Percentiles rank a stretch among this genome's conserved stretches.
Conservation (phyloP, 2,797 vertebrate genomes). For the Falco novaeseelandiae region DNA sequence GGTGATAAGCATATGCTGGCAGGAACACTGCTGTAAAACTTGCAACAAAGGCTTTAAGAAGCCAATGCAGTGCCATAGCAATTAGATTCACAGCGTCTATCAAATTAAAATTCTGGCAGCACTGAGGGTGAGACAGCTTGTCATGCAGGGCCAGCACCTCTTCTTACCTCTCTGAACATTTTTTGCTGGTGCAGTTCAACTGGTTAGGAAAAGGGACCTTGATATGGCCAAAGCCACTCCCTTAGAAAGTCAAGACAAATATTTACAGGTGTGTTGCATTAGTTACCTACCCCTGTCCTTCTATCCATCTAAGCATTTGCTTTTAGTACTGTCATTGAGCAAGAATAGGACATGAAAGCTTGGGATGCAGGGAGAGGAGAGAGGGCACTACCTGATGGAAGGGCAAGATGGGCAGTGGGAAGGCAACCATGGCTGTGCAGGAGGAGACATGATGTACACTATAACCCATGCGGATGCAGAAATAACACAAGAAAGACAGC, state of each 20-base stretch:
- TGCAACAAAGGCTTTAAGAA: conserved; percentile 20
- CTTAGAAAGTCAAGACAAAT: neutral
- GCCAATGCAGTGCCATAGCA: neutral
- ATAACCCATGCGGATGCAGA: neutral
- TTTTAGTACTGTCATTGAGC: fast-evolving
- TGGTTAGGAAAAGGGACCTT: neutral
- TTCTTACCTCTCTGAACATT: neutral
- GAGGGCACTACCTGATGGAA: neutral
- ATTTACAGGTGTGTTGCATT: neutral
- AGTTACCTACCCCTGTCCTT: neutral
- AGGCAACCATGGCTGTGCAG: fast-evolving
- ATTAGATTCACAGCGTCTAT: neutral
- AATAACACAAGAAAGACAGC: neutral
- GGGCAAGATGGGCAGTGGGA: fast-evolving
- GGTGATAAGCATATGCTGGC: neutral
- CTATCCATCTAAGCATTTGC: neutral
- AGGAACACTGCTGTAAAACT: neutral
- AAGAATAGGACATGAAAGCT: fast-evolving
- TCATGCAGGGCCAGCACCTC: neutral
- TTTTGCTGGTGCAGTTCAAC: neutral
- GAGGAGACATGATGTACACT: fast-evolving
- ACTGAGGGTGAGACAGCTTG: neutral
- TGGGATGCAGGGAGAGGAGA: neutral
- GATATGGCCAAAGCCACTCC: neutral
- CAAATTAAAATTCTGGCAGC: neutral